Base-by-base conservation (phyloP, 2,888 invertebrate species). In the Sesamia inferens region DNA sequence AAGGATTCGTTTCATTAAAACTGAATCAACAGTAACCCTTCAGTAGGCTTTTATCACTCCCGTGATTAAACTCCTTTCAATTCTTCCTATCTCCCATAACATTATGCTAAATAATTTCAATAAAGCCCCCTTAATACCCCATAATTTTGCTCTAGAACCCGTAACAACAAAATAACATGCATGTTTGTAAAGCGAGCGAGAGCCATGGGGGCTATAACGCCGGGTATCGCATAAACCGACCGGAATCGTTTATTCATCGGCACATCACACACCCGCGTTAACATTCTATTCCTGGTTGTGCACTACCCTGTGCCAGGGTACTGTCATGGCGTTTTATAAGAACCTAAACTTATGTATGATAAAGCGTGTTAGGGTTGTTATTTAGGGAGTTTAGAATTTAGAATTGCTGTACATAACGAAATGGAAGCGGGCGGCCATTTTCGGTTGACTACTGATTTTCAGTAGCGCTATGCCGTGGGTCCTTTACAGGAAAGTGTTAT, bases 171-270 rank as follows among this genome's bases (percentile, higher is more conserved):
- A 76, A 85, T 85, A 76, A 83, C 79, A 74, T 68, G 71, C 74
- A 74, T 79, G 81, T 85, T 85, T 83, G 79, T 81, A 81, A 68
- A 78, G 77, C 73, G 75, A 72, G 77, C 63, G 79, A 79, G 76
- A 67, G 76, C 82, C 85, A 84, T 75, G 83, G 84, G 88, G 77
- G 72, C 83, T 83, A 85, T 93, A 92, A 93, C 90, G 90, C 91
- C 78, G 89, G 89, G 89, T 91, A 80, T 74, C 78, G 66, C 92
- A 91, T 94, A 93, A 94, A 94, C 90, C 90, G 91, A 86, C 90
- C 91, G 87, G 89, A 90, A 94, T 94, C 93, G 93, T 92, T 93
- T 94, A 94, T 94, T 94, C 94, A 94, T 94, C 90, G 93, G 92
- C 90, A 90, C 91, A 93, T 94, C 91, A 93, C 89, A 88, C 89